phyloP scores from a whole-genome alignment of 2,113 vertebrate genomes.

The Pterophyllum scalare region DNA sequence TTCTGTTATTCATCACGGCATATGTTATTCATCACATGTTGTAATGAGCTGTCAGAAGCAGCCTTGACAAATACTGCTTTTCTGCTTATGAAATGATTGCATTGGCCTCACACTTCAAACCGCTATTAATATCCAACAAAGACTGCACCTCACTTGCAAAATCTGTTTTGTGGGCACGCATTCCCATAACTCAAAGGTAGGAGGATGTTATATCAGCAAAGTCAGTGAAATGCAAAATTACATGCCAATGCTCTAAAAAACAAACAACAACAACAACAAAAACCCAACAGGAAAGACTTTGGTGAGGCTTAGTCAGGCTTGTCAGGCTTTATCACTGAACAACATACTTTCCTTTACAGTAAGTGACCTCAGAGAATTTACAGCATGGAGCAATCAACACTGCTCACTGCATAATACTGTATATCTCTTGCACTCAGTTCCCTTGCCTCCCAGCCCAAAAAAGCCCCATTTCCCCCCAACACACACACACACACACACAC shows the following conservation, averaged over 20 bases:
- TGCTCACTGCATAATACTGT: slow-evolving; percentile 55
- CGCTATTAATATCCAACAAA: slow-evolving; percentile 10
- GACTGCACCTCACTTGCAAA: slow-evolving; percentile 25
- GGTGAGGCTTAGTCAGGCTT: slow-evolving; percentile 5
- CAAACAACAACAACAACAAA: background rate
- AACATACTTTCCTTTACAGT: slow-evolving; percentile 31
- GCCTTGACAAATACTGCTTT: slow-evolving; percentile 55
- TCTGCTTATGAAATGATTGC: slow-evolving; percentile 54
- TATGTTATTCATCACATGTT: slow-evolving; percentile 65
- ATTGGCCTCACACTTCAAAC: slow-evolving; percentile 48
- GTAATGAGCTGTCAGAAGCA: slow-evolving; percentile 61
- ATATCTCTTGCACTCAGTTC: slow-evolving; percentile 31
- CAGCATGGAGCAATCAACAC: slow-evolving; percentile 26
- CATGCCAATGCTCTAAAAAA: slow-evolving; percentile 8
- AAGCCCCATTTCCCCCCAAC: too few species aligned
- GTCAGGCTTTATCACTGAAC: slow-evolving; percentile 32
- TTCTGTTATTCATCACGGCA: slow-evolving; percentile 49
- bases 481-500: background rate
- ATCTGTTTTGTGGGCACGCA: slow-evolving; percentile 17
- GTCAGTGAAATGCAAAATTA: slow-evolving; percentile 25
- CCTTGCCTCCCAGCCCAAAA: background rate
- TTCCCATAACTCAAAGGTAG: slow-evolving; percentile 39
- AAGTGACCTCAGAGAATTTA: slow-evolving; percentile 39
- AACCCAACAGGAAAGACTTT: slow-evolving; percentile 20
- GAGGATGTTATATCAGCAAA: slow-evolving; percentile 28